These are phyloP conservation scores for Lytechinus variegatus DNA, from an alignment of 35 echinoderm and acorn worm genomes.

Conservation along the genomic window DNA sequence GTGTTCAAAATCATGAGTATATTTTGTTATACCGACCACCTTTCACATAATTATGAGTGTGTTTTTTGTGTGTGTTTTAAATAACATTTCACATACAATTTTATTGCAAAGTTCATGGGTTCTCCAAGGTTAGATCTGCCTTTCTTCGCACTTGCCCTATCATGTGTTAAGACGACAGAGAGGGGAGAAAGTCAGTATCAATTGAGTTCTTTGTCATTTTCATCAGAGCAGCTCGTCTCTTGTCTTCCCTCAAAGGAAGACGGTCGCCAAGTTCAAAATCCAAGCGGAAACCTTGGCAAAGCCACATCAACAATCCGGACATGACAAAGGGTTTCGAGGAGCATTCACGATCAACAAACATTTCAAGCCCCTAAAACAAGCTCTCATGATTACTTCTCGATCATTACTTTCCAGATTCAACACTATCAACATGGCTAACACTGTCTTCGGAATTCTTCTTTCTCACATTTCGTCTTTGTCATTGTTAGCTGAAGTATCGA, in stretches of 20 bases:
- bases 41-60: too few species aligned
- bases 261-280: constrained; percentile 42
- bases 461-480: constrained; percentile 11
- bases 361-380: neutral
- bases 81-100: neutral
- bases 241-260: constrained; percentile 22
- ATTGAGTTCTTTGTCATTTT: constrained; percentile 14
- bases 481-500: neutral
- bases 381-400: neutral
- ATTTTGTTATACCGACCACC: too few species aligned
- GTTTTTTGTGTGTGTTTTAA: too few species aligned
- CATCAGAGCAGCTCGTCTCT: neutral
- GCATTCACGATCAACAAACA: constrained; percentile 13
- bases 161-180: neutral
- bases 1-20: too few species aligned
- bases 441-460: neutral
- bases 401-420: neutral
- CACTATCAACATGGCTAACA: neutral
- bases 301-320: constrained; percentile 19
- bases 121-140: neutral
- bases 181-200: constrained; percentile 6
- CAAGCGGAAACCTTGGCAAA: constrained; percentile 40
- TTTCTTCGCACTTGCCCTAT: neutral
- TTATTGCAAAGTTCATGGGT: neutral
- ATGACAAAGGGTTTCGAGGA: constrained; percentile 24